Evolutionary conservation across 2,113 vertebrate species (phyloP).

Genomic region (Brienomyrus longianalis): DNA sequence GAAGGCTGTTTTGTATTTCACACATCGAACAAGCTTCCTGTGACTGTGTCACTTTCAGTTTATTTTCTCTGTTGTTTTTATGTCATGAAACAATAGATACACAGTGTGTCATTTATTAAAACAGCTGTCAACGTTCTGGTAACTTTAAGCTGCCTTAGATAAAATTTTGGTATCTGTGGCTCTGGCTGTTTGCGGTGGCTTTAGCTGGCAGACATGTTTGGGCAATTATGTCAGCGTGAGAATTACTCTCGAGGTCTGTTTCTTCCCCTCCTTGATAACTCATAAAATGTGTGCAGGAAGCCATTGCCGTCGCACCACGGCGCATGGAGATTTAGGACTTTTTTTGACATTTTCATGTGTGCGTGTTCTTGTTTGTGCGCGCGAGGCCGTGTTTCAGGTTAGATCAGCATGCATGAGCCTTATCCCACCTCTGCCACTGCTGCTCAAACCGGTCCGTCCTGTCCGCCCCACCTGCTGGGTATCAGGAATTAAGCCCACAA

Average conservation of each 20-base stretch:
- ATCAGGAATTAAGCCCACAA: neutral
- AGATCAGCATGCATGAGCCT: neutral
- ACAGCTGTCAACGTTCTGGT: neutral
- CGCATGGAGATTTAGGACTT: neutral
- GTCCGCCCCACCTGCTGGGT: slow-evolving; percentile 22
- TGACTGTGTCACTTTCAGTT: neutral
- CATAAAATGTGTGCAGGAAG: neutral
- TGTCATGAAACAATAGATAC: neutral
- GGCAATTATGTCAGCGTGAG: neutral
- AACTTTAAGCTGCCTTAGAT: neutral
- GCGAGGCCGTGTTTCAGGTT: slow-evolving; percentile 13
- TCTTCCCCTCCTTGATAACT: neutral
- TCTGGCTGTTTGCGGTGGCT: neutral
- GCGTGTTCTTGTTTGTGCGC: neutral
- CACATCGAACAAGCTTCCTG: neutral
- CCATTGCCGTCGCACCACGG: neutral
- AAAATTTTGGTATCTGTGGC: neutral
- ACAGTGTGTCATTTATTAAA: neutral
- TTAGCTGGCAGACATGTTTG: neutral
- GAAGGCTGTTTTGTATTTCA: neutral
- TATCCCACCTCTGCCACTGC: neutral
- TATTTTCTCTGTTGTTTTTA: neutral
- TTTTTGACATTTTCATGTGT: neutral
- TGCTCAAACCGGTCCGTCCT: slow-evolving; percentile 47
- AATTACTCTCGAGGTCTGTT: neutral